phyloP scores from a whole-genome alignment of 2,888 invertebrate genomes.

The Hypomecis punctinalis region DNA sequence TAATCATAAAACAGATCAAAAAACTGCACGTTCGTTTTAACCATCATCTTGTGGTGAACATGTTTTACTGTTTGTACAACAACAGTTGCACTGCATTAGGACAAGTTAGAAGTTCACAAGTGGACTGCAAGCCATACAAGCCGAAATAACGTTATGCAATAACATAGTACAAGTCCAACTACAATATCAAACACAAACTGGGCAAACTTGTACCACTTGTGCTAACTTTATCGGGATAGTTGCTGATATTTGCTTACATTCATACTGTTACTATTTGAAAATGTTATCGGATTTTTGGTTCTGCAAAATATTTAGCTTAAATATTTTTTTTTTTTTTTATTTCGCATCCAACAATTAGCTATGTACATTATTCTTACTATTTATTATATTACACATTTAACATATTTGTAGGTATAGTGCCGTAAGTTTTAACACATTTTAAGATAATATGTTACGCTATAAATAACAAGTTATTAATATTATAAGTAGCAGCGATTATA shows the following conservation, averaged over 20 bases:
- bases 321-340: too few relatives aligned
- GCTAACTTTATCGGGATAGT: slow-evolving; percentile 37
- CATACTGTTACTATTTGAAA: background rate
- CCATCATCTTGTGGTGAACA: too few relatives aligned
- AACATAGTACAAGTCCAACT: slow-evolving; percentile 39
- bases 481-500: too few relatives aligned
- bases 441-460: too few relatives aligned
- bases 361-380: too few relatives aligned
- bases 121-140: slow-evolving; percentile 40
- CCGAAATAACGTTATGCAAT: slow-evolving; percentile 25
- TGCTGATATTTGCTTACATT: slow-evolving; percentile 24
- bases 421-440: too few relatives aligned
- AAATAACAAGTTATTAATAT: too few relatives aligned
- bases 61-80: slow-evolving; percentile 1
- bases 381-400: too few relatives aligned
- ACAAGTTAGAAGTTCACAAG: slow-evolving; percentile 42
- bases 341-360: too few relatives aligned
- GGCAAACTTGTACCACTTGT: slow-evolving; percentile 26
- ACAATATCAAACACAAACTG: slow-evolving; percentile 41
- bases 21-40: too few relatives aligned
- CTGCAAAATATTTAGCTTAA: background rate
- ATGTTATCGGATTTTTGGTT: background rate
- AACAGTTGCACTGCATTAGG: slow-evolving; percentile 14
- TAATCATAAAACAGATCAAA: too few relatives aligned
- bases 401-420: too few relatives aligned